A percentile compares a stretch with the other conserved stretches of the same genome.
Evolutionary conservation across 2,888 invertebrate species (phyloP).

Genomic region (Chironomus riparius): DNA sequence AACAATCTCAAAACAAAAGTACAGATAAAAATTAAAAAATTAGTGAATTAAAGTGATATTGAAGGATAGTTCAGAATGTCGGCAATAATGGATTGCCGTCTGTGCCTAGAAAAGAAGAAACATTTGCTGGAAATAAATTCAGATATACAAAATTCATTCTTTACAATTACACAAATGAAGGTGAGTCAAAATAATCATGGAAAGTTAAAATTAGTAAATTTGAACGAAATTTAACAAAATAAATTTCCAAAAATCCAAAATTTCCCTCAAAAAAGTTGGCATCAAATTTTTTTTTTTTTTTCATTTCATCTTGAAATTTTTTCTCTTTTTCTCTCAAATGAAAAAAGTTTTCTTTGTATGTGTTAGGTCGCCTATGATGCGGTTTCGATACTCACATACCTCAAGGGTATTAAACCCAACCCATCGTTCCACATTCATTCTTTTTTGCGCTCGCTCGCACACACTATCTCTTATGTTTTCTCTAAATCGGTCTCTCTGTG

Average conservation of each 20-base stretch:
- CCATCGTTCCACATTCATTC: not conserved
- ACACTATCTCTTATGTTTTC: not conserved
- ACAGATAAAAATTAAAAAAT: too few species aligned
- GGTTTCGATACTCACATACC: not conserved
- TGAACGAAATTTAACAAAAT: too few species aligned
- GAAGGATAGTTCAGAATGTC: not conserved
- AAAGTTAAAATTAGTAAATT: not conserved
- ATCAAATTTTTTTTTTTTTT: too few species aligned
- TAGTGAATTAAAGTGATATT: too few species aligned
- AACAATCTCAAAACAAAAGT: too few species aligned
- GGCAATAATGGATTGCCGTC: not conserved
- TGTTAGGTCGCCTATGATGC: not conserved
- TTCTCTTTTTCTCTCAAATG: not conserved
- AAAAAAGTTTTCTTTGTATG: not conserved
- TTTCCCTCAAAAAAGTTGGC: not conserved
- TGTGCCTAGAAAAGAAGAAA: not conserved
- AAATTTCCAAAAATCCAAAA: not conserved
- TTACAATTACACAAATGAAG: not conserved
- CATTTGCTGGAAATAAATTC: not conserved
- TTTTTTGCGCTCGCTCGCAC: not conserved
- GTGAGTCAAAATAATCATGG: not conserved
- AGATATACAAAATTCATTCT: not conserved
- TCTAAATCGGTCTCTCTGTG: not conserved
- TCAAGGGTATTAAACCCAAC: not conserved
- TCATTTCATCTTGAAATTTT: too few species aligned